Evolutionary conservation across 2,797 vertebrate species (phyloP).

Genomic region (Diplodus puntazzo): DNA sequence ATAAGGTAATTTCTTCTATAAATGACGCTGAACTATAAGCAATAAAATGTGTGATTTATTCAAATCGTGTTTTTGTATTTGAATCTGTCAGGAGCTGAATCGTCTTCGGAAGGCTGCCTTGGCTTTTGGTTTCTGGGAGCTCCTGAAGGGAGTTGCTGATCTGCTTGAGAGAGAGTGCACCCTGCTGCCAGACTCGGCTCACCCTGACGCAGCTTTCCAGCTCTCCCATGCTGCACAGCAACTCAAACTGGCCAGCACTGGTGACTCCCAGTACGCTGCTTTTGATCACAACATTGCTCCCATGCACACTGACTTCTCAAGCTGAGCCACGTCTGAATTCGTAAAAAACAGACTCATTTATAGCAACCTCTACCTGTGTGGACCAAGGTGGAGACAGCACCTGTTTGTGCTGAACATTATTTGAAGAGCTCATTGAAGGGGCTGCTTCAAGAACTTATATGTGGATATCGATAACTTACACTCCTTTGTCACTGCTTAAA

Average conservation of each 20-base stretch:
- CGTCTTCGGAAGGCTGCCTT: constrained; percentile 95
- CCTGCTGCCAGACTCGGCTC: constrained; percentile 94
- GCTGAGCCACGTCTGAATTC: constrained; percentile 75
- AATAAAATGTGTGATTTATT: not conserved
- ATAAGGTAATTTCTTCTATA: constrained; percentile 88
- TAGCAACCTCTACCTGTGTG: not conserved
- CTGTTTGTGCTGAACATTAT: not conserved
- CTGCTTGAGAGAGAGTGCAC: constrained; percentile 98
- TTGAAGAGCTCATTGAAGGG: not conserved
- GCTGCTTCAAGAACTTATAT: not conserved
- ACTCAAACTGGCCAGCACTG: constrained; percentile 93
- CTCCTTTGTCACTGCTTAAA: constrained; percentile 14
- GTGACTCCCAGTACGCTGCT: constrained; percentile 91
- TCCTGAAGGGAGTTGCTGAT: constrained; percentile 95
- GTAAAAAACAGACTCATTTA: constrained; percentile 15
- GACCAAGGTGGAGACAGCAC: not conserved
- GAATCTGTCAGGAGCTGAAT: constrained; percentile 91
- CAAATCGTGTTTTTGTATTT: not conserved
- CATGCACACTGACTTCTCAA: constrained; percentile 96
- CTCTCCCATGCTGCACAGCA: constrained; percentile 96
- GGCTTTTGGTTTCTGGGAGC: constrained; percentile 97
- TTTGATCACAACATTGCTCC: constrained; percentile 96
- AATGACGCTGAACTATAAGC: not conserved
- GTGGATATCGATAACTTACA: constrained; percentile 7
- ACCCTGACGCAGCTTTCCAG: constrained; percentile 97